Evolutionary conservation across 2,888 invertebrate genomes (phyloP), one percentile per base, ranked within the genome.

Genomic region (Alitta virens): DNA sequence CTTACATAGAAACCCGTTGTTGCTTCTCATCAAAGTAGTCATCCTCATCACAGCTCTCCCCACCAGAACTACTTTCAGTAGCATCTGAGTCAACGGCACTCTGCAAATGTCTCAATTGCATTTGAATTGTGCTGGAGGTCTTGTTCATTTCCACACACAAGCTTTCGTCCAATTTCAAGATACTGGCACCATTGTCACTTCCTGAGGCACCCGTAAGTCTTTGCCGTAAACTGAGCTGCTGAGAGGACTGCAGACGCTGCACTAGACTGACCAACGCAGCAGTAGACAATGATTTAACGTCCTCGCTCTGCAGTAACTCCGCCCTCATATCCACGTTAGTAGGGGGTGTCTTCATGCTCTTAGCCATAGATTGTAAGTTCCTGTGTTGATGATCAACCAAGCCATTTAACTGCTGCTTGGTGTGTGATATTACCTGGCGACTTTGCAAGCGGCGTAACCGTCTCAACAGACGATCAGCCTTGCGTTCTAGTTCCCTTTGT

Each of bases 1-100:
- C 33, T 33, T 33, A 33, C 33, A 33, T 33, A 33, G 33, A 33
- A 33, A 33, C 33, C 33, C 33, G 33, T 5, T 33, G 46, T 24
- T 59, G 49, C 7, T 59, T 51, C 16, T 46, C 52, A 18, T 66
- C 66, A 27, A 53, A 52, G 52, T 66, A 60, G 49, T 66, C 56
- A n/a, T 56, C 43, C 24, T 80, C 79, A 84, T 95, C 94, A 81
- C 92, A 92, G 75, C 93, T 94, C 81, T 95, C 95, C 38, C 92
- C 94, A 58, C 94, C 95, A 18, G 94, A 94, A 76, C 94, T 94
- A 65, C 93, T 93, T 18, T 90, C 92, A 0, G 96, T 96, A 40
- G 92, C 94, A 84, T 96, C 95, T 1, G 94, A 93, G 82, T 96
- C 95, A 68, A 92, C 85, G 73, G 89, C 88, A 64, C 86, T 85